These are phyloP conservation scores for Tillus elongatus DNA, from an alignment of 2,888 invertebrate species.

Conservation along the genomic window DNA sequence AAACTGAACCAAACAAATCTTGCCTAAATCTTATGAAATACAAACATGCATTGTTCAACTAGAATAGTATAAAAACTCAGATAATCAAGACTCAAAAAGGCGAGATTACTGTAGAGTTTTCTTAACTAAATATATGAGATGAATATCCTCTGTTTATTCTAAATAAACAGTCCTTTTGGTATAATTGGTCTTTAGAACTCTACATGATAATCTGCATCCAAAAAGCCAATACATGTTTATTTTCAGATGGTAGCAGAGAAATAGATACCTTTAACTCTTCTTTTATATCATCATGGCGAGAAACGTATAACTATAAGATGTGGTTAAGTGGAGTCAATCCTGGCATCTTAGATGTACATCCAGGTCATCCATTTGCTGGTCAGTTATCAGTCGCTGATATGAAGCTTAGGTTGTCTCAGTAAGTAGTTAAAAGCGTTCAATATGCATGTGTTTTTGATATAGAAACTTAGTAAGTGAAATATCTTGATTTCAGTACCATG, in stretches of 20 bases:
- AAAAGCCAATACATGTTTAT: conserved; percentile 1
- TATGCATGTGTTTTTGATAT: too few species aligned
- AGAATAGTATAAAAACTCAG: too few species aligned
- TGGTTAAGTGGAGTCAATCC: conserved; percentile 65
- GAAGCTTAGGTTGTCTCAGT: conserved; percentile 86
- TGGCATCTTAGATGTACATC: conserved; percentile 59
- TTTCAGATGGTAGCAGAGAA: conserved; percentile 68
- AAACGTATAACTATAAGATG: conserved; percentile 78
- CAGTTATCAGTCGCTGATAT: conserved; percentile 91
- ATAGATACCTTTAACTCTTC: conserved; percentile 79
- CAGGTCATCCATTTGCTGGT: conserved; percentile 91
- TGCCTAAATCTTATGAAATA: too few species aligned
- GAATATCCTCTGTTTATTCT: too few species aligned
- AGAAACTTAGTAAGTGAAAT: background rate
- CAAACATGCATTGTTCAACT: too few species aligned
- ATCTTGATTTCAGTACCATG: conserved; percentile 74
- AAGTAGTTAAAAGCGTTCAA: too few species aligned
- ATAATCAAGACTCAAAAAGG: too few species aligned
- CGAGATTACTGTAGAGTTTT: too few species aligned
- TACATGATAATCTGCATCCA: too few species aligned
- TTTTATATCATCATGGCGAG: conserved; percentile 77
- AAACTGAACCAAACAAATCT: too few species aligned
- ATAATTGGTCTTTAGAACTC: background rate
- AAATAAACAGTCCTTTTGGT: too few species aligned
- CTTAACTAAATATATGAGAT: too few species aligned